Evolutionary conservation across 1,140 invertebrate genomes (phyloP), one percentile per base, ranked within the genome.

Genomic region (Neuroterus valhalla): DNA sequence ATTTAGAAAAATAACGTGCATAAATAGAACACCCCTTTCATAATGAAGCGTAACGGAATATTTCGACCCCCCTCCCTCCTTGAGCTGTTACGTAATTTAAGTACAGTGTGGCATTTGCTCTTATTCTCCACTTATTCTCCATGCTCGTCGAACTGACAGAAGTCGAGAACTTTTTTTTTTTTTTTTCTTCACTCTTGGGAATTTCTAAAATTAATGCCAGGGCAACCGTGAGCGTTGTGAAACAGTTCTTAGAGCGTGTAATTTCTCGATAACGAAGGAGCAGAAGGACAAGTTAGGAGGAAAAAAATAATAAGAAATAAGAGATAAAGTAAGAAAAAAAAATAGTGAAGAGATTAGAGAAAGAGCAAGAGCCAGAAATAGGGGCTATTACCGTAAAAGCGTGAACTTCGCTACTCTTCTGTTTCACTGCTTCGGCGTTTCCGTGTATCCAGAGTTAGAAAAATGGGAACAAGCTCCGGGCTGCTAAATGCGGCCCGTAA

Each of bases 401-500:
- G 46, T 48, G 46, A 48, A 48, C 46, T 48, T 48, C 17, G 46
- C 46, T 48, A 48, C 46, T 48, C 17, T n/a, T 48, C 46, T 48
- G 46, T 48, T 48, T 48, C 46, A 48, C 46, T 48, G n/a, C 46
- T n/a, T 48, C 46, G 46, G 17, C 46, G 46, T 48, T 48, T 48
- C 17, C 46, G n/a, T 48, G 46, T 48, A 48, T 19, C 46, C 12
- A 48, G 46, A 48, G 46, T 48, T 48, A 68, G 43, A 67, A 72
- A 72, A 66, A 72, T 66, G 17, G 14, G 17, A 43, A 68, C 6
- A 44, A 12, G 38, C 23, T 14, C 14, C 38, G 21, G n/a, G 43
- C 43, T 62, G 44, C 70, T 78, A 82, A 77, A 77, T 70, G 62
- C 46, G 52, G 52, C 50, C 69, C 67, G 74, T 81, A 79, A 82